These are phyloP conservation scores for Drymonia ruficornis DNA, from an alignment of 2,888 invertebrate species.

Conservation along the genomic window DNA sequence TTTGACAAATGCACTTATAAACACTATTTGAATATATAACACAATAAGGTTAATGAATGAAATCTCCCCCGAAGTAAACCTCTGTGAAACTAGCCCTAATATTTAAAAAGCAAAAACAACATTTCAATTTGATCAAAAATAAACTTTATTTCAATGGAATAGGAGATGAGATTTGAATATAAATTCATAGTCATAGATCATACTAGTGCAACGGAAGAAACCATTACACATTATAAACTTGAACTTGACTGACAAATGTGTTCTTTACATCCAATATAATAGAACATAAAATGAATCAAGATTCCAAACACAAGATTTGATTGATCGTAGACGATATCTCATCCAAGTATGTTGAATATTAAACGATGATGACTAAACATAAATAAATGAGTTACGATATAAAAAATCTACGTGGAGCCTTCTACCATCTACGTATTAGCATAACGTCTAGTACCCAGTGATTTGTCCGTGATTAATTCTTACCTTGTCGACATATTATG, in stretches of 20 bases:
- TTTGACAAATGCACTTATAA: constrained; percentile 45
- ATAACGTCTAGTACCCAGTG: constrained; percentile 50
- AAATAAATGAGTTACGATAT: constrained; percentile 69
- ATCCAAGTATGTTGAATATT: constrained; percentile 68
- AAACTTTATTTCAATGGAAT: constrained; percentile 9
- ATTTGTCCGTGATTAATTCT: constrained; percentile 68
- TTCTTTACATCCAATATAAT: constrained; percentile 35
- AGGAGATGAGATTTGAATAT: constrained; percentile 10
- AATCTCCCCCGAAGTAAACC: constrained; percentile 30
- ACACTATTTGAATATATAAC: constrained; percentile 41
- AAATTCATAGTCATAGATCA: constrained; percentile 4
- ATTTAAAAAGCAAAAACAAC: constrained; percentile 7
- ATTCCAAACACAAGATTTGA: constrained; percentile 54
- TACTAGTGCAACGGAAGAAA: constrained; percentile 18
- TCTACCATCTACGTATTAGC: constrained; percentile 52
- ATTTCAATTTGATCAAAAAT: constrained; percentile 7
- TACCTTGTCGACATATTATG: constrained; percentile 64
- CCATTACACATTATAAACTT: constrained; percentile 41
- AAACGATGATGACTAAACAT: constrained; percentile 75
- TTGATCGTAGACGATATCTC: constrained; percentile 70
- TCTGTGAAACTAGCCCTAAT: constrained; percentile 2
- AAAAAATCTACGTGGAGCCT: constrained; percentile 45
- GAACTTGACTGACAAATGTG: constrained; percentile 45
- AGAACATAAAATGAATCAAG: constrained; percentile 38
- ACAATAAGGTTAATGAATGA: constrained; percentile 46